Percentiles rank a stretch among this genome's conserved stretches.
Evolutionary conservation across 2,113 vertebrate genomes (phyloP).

Genomic region (Pionites leucogaster): DNA sequence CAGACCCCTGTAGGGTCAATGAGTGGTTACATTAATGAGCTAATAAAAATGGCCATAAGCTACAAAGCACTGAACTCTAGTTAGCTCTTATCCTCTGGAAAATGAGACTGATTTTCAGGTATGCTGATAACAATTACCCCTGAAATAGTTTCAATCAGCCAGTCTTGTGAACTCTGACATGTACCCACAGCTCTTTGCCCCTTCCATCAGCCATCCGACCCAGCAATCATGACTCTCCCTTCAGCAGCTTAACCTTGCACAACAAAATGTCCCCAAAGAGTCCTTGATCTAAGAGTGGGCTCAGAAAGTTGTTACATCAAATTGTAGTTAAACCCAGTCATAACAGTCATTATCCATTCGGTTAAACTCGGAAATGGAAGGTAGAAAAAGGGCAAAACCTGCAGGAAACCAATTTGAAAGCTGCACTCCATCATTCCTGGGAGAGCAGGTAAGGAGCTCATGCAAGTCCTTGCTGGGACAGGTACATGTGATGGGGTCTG

Average conservation of each 20-base stretch:
- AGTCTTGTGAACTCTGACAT: not conserved
- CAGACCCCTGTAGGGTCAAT: not conserved
- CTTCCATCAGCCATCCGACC: not conserved
- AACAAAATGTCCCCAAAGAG: not conserved
- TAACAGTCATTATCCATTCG: not conserved
- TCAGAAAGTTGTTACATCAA: not conserved
- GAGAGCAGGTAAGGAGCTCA: not conserved
- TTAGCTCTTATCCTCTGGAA: not conserved
- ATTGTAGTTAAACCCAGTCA: not conserved
- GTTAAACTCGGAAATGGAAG: not conserved
- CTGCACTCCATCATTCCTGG: not conserved
- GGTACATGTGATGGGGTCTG: rapidly evolving
- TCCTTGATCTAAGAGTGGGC: not conserved
- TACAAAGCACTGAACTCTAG: not conserved
- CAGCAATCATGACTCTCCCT: not conserved
- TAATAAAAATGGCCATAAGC: not conserved
- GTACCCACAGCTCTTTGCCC: not conserved
- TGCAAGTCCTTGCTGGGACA: not conserved
- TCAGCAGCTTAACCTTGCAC: not conserved
- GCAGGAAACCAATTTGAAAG: not conserved
- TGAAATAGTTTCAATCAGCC: not conserved
- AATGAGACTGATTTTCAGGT: not conserved
- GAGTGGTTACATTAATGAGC: not conserved
- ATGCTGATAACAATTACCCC: not conserved
- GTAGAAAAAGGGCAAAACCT: not conserved